Evolutionary conservation across 2,113 vertebrate genomes (phyloP), one percentile per base, ranked within the genome.

Genomic region (Fregata magnificens): DNA sequence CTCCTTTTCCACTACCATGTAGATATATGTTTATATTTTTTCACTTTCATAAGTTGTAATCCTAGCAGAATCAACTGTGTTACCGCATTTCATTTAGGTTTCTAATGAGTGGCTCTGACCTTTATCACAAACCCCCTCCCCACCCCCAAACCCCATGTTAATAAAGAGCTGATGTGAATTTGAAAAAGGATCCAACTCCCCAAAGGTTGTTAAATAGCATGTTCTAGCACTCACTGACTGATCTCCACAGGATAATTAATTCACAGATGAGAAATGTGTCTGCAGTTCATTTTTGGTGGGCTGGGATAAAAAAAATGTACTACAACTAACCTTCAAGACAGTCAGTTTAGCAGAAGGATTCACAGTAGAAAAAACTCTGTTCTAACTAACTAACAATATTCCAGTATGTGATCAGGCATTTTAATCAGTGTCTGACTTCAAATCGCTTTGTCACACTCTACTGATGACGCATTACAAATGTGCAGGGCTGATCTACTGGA

Each of bases 221-320:
- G 94, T 95, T 97, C 71, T 31, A 92, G 95, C 45, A 82, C 24
- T 97, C 95, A 82, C 67, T 63, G 52, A 74, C 94, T 97, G 67
- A 89, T 98, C 90, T 98, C 93, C 74, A 86, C 82, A 92, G 82
- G 86, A 52, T 98, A 98, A 98, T 98, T 98, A 97, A 97, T 97
- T 97, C 95, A 94, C 83, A 93, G 72, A 82, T 26, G 28, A 88
- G 74, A 95, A 97, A 96, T 94, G 40, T 83, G 90, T 86, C 91
- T 97, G 55, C 95, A 96, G 97, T 97, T 97, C 95, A 95, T 98
- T 97, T 95, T 96, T 95, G 84, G 89, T 94, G 87, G 93, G 61
- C n/a, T 73, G 85, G 40, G 62, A 90, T 91, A 66, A 84, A 97
- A 97, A 95, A 95, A 93, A 95, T 86, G 90, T 90, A 80, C 82